Conservation (phyloP, 2,888 invertebrate species). For the Tryphoninae sp. region DNA sequence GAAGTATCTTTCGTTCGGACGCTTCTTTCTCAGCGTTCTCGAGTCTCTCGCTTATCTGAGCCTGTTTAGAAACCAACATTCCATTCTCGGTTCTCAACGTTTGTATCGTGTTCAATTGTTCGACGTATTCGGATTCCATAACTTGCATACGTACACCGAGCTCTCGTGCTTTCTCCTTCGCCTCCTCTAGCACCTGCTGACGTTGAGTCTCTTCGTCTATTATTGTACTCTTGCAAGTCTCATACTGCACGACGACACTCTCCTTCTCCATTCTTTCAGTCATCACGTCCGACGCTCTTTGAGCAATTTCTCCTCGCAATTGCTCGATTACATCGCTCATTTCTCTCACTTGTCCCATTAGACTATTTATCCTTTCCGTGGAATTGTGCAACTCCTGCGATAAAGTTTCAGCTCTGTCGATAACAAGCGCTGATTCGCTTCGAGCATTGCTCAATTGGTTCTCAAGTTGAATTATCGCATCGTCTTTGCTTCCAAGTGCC, state of each 20-base stretch:
- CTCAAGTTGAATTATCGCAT: constrained; percentile 72
- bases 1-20: constrained; percentile 71
- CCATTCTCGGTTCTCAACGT: constrained; percentile 75
- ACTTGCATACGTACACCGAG: constrained; percentile 78
- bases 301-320: constrained; percentile 51
- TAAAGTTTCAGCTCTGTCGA: constrained; percentile 62
- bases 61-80: constrained; percentile 75
- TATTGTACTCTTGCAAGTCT: constrained; percentile 38
- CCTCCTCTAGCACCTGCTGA: constrained; percentile 73
- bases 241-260: constrained; percentile 61
- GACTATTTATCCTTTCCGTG: constrained; percentile 64
- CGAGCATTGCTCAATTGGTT: constrained; percentile 63
- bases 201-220: constrained; percentile 35
- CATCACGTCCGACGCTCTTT: constrained; percentile 26
- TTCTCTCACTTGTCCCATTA: constrained; percentile 66
- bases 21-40: constrained; percentile 77
- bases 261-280: constrained; percentile 62
- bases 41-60: constrained; percentile 79
- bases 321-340: constrained; percentile 68
- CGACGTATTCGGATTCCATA: constrained; percentile 77
- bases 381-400: constrained; percentile 62
- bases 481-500: constrained; percentile 71
- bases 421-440: constrained; percentile 59
- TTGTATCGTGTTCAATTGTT: constrained; percentile 75
- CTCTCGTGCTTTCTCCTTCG: constrained; percentile 78